phyloP scores from a whole-genome alignment of 2,113 vertebrate species.

The Isurus oxyrinchus region DNA sequence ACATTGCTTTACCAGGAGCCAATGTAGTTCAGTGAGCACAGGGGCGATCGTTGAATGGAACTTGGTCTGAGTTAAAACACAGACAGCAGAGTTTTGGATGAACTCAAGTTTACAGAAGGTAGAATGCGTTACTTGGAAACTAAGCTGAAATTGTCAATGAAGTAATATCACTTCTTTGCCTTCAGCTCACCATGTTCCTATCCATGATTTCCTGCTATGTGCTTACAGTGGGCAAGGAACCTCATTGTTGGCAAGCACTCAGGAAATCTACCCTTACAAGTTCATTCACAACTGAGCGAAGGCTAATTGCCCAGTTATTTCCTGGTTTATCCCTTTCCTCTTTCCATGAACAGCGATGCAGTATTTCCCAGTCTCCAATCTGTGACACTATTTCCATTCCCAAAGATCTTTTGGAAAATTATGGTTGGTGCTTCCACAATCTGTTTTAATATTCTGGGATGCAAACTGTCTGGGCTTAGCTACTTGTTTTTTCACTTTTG shows the following conservation, averaged over 20 bases:
- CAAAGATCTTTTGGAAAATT: not conserved
- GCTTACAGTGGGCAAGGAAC: not conserved
- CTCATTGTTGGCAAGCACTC: not conserved
- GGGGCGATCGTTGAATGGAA: not conserved
- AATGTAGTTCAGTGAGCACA: not conserved
- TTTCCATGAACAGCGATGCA: not conserved
- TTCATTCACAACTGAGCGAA: not conserved
- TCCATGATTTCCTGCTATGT: not conserved
- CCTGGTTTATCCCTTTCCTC: not conserved
- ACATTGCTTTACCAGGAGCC: not conserved
- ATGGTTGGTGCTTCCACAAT: not conserved
- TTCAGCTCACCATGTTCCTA: not conserved
- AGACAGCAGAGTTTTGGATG: not conserved
- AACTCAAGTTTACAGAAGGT: not conserved
- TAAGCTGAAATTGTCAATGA: not conserved
- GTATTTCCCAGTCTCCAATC: not conserved
- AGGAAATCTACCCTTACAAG: not conserved
- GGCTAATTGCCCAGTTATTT: not conserved
- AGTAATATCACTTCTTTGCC: not conserved
- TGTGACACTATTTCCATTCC: slow-evolving; percentile 11
- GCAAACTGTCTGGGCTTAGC: not conserved
- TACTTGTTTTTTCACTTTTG: not conserved
- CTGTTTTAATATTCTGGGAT: not conserved
- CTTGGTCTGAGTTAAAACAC: not conserved
- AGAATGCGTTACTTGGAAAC: not conserved